Evolutionary conservation across 1,140 invertebrate genomes (phyloP).

Genomic region (Pteromalus puparum): DNA sequence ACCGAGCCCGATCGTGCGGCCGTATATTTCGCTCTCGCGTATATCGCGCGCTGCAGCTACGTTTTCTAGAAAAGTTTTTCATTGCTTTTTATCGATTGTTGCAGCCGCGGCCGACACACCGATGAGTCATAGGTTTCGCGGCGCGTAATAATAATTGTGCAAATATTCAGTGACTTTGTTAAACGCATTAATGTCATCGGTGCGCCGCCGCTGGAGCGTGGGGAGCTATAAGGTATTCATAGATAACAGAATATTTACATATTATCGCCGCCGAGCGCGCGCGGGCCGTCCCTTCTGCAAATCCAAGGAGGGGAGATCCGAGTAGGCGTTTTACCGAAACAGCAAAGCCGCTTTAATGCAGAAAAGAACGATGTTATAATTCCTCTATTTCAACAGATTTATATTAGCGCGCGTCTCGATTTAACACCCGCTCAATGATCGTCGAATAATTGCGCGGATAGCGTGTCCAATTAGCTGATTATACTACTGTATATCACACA

Average conservation of each 20-base stretch:
- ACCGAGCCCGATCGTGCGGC: background rate
- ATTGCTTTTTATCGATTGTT: background rate
- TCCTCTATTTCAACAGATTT: conserved; percentile 12
- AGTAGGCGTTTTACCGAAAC: conserved; percentile 33
- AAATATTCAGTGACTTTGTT: conserved; percentile 49
- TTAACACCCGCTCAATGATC: background rate
- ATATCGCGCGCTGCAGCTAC: too few species aligned
- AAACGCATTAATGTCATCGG: conserved; percentile 45
- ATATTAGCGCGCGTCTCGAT: background rate
- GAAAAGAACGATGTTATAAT: conserved; percentile 27
- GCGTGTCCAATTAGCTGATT: too few species aligned
- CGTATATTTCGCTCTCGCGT: background rate
- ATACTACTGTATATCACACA: too few species aligned
- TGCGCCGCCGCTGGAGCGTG: conserved; percentile 29
- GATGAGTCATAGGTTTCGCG: background rate
- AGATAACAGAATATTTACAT: conserved; percentile 75
- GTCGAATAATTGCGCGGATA: background rate
- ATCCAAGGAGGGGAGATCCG: conserved; percentile 31
- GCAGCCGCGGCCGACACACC: too few species aligned
- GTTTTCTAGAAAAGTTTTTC: background rate
- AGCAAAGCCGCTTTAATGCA: conserved; percentile 21
- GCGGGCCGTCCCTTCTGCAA: conserved; percentile 42
- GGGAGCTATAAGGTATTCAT: conserved; percentile 55
- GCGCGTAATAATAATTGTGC: conserved; percentile 36
- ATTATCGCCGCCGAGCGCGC: conserved; percentile 64